phyloP scores from a whole-genome alignment of 2,888 invertebrate species.

The Eupelmus urozonus region DNA sequence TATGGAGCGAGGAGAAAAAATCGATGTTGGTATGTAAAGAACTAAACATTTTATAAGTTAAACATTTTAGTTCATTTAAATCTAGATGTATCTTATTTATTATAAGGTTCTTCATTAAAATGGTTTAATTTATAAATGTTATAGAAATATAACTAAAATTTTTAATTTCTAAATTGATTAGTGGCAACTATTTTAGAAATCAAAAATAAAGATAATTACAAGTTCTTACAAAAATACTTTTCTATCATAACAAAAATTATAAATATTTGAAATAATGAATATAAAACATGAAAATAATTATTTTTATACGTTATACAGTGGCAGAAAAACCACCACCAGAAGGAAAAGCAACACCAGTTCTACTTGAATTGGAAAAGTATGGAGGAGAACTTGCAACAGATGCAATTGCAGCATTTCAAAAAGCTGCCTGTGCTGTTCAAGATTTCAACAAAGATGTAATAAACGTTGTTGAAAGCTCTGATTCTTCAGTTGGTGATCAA shows the following conservation, averaged over 20 bases:
- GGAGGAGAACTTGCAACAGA: conserved; percentile 80
- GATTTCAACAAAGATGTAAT: conserved; percentile 78
- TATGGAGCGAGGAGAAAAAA: conserved; percentile 72
- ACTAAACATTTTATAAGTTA: conserved; percentile 2
- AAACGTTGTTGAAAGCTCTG: conserved; percentile 67
- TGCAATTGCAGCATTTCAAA: conserved; percentile 84
- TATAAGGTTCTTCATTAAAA: background rate
- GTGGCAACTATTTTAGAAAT: too few species aligned
- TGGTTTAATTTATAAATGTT: conserved; percentile 15
- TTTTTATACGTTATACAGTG: conserved; percentile 63
- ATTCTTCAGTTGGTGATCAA: conserved; percentile 60
- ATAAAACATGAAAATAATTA: conserved; percentile 3
- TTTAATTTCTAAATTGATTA: too few species aligned
- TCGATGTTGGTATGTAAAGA: conserved; percentile 73
- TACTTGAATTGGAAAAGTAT: conserved; percentile 80
- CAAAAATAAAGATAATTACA: too few species aligned
- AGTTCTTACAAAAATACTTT: too few species aligned
- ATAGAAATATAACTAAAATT: conserved; percentile 1
- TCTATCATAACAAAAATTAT: too few species aligned
- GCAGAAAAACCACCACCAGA: conserved; percentile 67
- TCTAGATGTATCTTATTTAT: background rate
- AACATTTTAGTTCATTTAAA: background rate
- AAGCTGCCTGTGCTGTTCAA: conserved; percentile 81
- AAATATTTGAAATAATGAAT: too few species aligned
- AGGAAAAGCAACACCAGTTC: conserved; percentile 70